Base-by-base conservation (phyloP, 2,113 vertebrate species). In the Elanoides forficatus region DNA sequence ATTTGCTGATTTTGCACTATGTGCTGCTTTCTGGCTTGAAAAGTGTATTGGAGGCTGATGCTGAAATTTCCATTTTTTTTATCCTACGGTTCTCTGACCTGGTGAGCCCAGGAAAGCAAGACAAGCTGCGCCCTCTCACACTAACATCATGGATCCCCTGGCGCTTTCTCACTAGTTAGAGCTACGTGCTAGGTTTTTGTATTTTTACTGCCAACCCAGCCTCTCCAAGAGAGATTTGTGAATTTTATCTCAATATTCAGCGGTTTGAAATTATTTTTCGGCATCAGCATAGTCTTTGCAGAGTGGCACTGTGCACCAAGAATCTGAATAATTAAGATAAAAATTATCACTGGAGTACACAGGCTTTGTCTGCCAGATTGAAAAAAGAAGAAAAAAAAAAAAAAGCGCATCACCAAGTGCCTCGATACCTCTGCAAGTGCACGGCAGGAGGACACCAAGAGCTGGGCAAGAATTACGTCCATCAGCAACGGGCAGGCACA, bases 21-120 rank as follows among this genome's bases (percentile, higher is more conserved):
- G 0, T 15, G 11, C 42, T 8, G 8, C 52, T 52, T 42, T 63
- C 36, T 21, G 25, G 29, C 22, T 63, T 70, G 25, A 71, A 58
- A 80, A 74, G 15, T 0, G 0, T 17, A 55, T n/a, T 9, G 9
- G 29, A 67, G 21, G 63, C 29, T 62, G 65, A 45, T 0, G 5
- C 38, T 43, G 32, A 79, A 22, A 56, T 53, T n/a, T 42, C n/a
- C 11, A 12, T 4, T 53, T 82, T 53, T 82, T 74, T 73, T 32
- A n/a, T 30, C 11, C 30, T 42, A 8, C 6, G 7, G 32, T 48
- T 88, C 52, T 70, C 58, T 40, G 40, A 83, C 20, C 34, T 34
- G 16, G 22, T 58, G 30, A 36, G 25, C 50, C 71, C 40, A 23
- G 40, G 13, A 29, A 59, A 65, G 48, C 25, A 34, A 58, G 10